Evolutionary conservation across 2,797 vertebrate genomes (phyloP), one percentile per base, ranked within the genome.

Genomic region (Sebastolobus altivelis): DNA sequence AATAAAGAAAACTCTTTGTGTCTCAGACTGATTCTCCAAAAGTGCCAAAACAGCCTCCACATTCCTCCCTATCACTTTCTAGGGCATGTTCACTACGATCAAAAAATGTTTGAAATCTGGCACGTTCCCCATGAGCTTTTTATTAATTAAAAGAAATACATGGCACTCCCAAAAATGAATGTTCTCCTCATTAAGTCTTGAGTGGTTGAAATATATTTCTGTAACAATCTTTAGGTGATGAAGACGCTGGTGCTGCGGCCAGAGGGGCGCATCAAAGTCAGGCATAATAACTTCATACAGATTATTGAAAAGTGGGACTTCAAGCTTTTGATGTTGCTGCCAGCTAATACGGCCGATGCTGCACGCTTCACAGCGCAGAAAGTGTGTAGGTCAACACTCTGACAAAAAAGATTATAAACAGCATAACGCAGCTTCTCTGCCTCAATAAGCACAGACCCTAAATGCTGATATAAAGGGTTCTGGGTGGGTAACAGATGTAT

Each of bases 141-240:
- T 63, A 80, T 65, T 86, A 71, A 85, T 89, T 71, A 75, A 85
- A 89, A 77, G 6, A 82, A 72, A 82, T 18, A 68, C 56, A 52
- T 9, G 16, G 11, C 60, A 55, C 69, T 73, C 69, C 67, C 20
- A 49, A 72, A 75, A 72, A 79, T 69, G 6, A 27, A 37, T 18
- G 54, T 81, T 75, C 63, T 80, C 62, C 80, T 83, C 55, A 62
- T 84, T 78, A 79, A 78, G 38, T 74, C 65, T 58, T 37, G 54
- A 82, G 65, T 40, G 67, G 49, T 22, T 79, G 13, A 75, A 69
- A 76, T 43, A 46, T 40, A 14, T 81, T 80, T 20, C 9, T 65
- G 60, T 13, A 60, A 68, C 22, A 40, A 35, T 56, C 33, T 72
- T 56, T 4, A 25, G 27, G 11, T 38, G 31, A 29, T 16, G 67